phyloP scores from a whole-genome alignment of 1,140 invertebrate species.

The Sitophilus oryzae region DNA sequence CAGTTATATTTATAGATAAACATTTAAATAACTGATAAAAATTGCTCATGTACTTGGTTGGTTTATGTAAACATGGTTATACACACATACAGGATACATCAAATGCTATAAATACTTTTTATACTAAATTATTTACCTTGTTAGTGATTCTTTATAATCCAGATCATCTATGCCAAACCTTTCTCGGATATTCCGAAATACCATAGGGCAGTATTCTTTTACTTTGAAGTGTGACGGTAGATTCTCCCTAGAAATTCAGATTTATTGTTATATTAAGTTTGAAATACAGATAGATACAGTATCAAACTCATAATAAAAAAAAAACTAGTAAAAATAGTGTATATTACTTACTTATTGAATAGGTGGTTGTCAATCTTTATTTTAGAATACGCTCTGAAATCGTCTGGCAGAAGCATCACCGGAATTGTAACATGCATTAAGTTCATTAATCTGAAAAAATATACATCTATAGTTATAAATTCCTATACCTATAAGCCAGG shows the following conservation, averaged over 20 bases:
- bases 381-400: conserved; percentile 95
- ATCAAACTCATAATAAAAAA: too few species aligned
- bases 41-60: too few species aligned
- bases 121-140: conserved; percentile 50
- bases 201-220: conserved; percentile 98
- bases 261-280: too few species aligned
- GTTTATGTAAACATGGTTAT: too few species aligned
- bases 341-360: conserved; percentile 91
- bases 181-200: conserved; percentile 96
- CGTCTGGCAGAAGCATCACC: conserved; percentile 97
- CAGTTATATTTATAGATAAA: too few species aligned
- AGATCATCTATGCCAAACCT: conserved; percentile 94
- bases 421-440: conserved; percentile 97
- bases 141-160: conserved; percentile 77
- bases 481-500: background rate
- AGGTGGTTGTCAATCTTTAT: conserved; percentile 98
- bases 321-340: too few species aligned
- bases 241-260: conserved; percentile 86
- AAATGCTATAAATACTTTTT: too few species aligned
- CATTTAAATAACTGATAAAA: too few species aligned
- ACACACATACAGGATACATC: too few species aligned
- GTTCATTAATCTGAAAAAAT: conserved; percentile 91
- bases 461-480: conserved; percentile 88
- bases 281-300: too few species aligned
- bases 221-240: conserved; percentile 99